A percentile compares a stretch with the other conserved stretches of the same genome.
These are phyloP conservation scores for Cistogaster globosa DNA, from an alignment of 2,888 invertebrate genomes.

Conservation along the genomic window DNA sequence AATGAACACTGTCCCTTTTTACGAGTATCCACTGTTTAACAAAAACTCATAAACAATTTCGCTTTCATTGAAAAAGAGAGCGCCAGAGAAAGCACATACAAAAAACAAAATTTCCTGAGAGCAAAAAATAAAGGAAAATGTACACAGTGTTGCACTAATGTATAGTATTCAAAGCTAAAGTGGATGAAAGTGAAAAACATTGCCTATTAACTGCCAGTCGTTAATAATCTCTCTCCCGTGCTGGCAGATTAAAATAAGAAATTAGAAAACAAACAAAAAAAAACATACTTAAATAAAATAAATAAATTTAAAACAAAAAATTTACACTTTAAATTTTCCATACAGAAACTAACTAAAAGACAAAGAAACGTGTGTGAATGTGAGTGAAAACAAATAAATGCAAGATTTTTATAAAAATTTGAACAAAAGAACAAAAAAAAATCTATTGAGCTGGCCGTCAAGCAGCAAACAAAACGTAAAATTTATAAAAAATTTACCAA, in stretches of 20 bases:
- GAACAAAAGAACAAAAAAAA: slow-evolving; percentile 35
- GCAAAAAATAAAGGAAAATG: slow-evolving; percentile 30
- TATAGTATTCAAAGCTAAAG: slow-evolving; percentile 47
- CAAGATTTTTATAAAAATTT: not conserved
- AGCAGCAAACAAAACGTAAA: slow-evolving; percentile 68
- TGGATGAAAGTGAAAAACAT: slow-evolving; percentile 64
- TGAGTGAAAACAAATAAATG: slow-evolving; percentile 15
- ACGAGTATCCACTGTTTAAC: slow-evolving; percentile 26
- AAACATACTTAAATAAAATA: not conserved
- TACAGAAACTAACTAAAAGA: not conserved
- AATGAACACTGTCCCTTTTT: not conserved
- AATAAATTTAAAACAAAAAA: slow-evolving; percentile 6
- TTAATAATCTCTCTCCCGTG: slow-evolving; percentile 66
- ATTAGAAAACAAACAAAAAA: not conserved
- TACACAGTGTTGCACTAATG: slow-evolving; percentile 15
- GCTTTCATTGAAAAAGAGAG: slow-evolving; percentile 40
- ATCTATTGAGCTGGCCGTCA: slow-evolving; percentile 68
- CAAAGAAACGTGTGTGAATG: slow-evolving; percentile 45
- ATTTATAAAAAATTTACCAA: slow-evolving; percentile 69
- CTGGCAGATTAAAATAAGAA: slow-evolving; percentile 48
- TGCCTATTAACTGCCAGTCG: slow-evolving; percentile 64
- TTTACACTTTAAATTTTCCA: not conserved
- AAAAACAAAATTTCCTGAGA: slow-evolving; percentile 44
- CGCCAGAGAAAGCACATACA: not conserved
- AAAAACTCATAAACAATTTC: slow-evolving; percentile 21